Percentiles rank a stretch among this genome's conserved stretches.
Conservation (phyloP, 2,797 vertebrate species). For the Sebastes vulpes region DNA sequence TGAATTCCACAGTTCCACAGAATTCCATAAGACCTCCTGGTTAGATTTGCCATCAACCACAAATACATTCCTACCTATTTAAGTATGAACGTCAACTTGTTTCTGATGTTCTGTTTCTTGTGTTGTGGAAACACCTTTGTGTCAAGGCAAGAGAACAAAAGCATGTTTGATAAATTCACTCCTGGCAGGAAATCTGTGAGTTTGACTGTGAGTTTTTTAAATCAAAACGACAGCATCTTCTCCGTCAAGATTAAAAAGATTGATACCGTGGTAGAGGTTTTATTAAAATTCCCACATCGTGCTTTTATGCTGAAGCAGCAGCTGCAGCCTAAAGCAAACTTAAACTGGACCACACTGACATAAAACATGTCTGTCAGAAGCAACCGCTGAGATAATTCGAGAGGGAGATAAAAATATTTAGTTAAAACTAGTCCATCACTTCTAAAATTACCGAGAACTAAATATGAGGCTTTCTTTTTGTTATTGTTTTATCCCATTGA, state of each 20-base stretch:
- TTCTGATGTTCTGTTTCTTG: not conserved
- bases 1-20: not conserved
- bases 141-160: not conserved
- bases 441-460: not conserved
- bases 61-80: not conserved
- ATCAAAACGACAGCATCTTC: not conserved
- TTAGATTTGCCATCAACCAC: not conserved
- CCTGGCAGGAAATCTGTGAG: not conserved
- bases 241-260: not conserved
- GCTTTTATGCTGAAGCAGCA: not conserved
- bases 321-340: not conserved
- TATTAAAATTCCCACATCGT: not conserved
- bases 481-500: not conserved
- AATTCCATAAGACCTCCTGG: not conserved
- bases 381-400: not conserved
- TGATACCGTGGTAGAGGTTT: not conserved
- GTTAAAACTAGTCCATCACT: not conserved
- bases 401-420: not conserved
- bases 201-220: not conserved
- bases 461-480: rapidly evolving
- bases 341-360: not conserved
- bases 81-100: not conserved
- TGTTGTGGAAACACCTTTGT: not conserved
- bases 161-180: not conserved
- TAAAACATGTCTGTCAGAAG: not conserved